Evolutionary conservation across 2,888 invertebrate genomes (phyloP).

Genomic region (Drosophila mimica): DNA sequence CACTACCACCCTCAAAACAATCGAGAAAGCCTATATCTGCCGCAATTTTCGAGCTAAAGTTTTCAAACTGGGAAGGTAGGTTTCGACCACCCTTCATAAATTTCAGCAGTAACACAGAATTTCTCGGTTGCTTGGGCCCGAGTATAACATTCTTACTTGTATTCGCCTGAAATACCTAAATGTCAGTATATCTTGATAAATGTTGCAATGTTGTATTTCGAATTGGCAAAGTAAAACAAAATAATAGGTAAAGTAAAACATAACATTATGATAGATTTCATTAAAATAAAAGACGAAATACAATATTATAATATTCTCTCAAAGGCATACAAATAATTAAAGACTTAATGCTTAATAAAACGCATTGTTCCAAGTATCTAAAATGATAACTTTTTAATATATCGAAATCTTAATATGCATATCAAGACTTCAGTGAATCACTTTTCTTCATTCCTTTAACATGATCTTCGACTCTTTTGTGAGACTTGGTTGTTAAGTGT

Average conservation of each 20-base stretch:
- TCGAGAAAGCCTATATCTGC: too few relatives aligned
- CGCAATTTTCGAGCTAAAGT: too few relatives aligned
- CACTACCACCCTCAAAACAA: neutral
- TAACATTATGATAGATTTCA: neutral
- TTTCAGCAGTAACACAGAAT: too few relatives aligned
- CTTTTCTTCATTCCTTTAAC: constrained; percentile 5
- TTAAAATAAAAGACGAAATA: neutral
- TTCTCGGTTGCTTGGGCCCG: too few relatives aligned
- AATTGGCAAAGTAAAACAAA: neutral
- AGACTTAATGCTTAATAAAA: neutral
- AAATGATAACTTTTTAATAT: neutral
- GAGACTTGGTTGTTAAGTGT: constrained; percentile 53
- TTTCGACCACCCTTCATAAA: too few relatives aligned
- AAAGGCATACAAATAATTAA: neutral
- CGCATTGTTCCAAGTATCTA: neutral
- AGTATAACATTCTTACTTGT: too few relatives aligned
- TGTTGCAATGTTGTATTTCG: neutral
- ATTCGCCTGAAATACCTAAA: neutral
- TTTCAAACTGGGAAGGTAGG: too few relatives aligned
- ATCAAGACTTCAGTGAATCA: constrained; percentile 1
- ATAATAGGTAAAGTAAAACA: neutral
- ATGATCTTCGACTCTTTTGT: constrained; percentile 47
- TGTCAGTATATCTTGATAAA: neutral
- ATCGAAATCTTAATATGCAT: neutral
- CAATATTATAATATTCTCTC: neutral